Conservation (phyloP, 1,140 invertebrate species). For the Papilio glaucus region DNA sequence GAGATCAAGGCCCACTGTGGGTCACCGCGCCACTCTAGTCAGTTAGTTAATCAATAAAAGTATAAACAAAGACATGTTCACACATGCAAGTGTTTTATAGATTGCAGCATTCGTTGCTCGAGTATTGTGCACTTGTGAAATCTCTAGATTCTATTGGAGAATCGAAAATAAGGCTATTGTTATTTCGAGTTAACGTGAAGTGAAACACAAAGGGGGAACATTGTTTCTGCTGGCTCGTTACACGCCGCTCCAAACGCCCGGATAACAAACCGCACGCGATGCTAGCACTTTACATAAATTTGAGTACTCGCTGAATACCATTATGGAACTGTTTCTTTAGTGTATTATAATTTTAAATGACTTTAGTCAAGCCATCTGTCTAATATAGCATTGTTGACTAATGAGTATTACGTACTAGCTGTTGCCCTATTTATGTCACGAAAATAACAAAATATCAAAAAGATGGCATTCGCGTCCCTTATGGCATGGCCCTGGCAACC, state of each 20-base stretch:
- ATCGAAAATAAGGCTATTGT: conserved; percentile 37
- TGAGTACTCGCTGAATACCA: conserved; percentile 22
- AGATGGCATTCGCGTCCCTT: too few species aligned
- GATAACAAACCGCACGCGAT: conserved; percentile 37
- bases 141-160: conserved; percentile 32
- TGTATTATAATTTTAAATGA: conserved; percentile 25
- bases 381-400: conserved; percentile 2
- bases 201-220: conserved; percentile 38
- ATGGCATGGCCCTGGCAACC: too few species aligned
- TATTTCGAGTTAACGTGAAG: conserved; percentile 38
- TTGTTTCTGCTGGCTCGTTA: conserved; percentile 35
- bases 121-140: conserved; percentile 31
- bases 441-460: too few species aligned
- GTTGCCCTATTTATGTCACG: too few species aligned
- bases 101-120: conserved; percentile 22
- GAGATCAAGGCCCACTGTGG: too few species aligned
- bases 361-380: conserved; percentile 3
- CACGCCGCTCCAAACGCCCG: conserved; percentile 33
- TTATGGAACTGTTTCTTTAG: conserved; percentile 29
- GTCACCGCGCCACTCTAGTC: too few species aligned
- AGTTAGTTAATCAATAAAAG: too few species aligned
- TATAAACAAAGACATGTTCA: not conserved
- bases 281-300: conserved; percentile 32
- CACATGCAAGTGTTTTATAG: not conserved
- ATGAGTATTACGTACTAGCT: not conserved